Percentiles rank a stretch among this genome's conserved stretches.
Evolutionary conservation across 2,113 vertebrate genomes (phyloP).

Genomic region (Anarhynchus alexandrinus): DNA sequence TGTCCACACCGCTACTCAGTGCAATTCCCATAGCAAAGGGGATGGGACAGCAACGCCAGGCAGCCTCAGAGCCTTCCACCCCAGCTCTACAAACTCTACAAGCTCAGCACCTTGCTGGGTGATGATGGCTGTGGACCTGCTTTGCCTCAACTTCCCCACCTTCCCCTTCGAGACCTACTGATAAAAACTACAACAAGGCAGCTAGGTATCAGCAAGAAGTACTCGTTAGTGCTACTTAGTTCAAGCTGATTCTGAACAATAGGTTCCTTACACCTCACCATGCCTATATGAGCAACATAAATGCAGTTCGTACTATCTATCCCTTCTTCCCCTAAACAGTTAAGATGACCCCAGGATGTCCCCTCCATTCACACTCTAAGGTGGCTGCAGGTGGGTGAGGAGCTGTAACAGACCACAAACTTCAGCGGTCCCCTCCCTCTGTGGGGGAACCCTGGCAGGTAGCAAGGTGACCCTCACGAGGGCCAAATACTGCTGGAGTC

Average conservation of each 20-base stretch:
- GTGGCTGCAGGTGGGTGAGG: neutral
- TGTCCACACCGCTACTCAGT: fast-evolving
- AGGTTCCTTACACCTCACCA: neutral
- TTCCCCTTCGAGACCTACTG: neutral
- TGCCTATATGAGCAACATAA: neutral
- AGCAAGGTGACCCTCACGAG: fast-evolving
- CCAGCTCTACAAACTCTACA: neutral
- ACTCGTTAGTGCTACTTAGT: neutral
- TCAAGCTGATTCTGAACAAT: neutral
- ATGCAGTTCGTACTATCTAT: fast-evolving
- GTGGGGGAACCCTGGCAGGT: fast-evolving
- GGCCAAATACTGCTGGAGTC: fast-evolving
- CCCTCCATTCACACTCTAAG: fast-evolving
- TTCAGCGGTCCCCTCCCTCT: fast-evolving
- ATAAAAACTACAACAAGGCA: neutral
- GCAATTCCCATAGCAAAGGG: fast-evolving
- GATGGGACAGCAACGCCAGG: neutral
- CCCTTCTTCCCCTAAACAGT: neutral
- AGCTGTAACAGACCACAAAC: neutral
- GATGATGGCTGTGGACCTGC: neutral
- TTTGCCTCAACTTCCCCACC: neutral
- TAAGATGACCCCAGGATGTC: neutral
- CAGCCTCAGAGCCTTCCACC: neutral
- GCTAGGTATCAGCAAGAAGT: neutral
- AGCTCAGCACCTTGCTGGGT: neutral